Evolutionary conservation across 2,113 vertebrate genomes (phyloP).

Genomic region (Archocentrus centrarchus): DNA sequence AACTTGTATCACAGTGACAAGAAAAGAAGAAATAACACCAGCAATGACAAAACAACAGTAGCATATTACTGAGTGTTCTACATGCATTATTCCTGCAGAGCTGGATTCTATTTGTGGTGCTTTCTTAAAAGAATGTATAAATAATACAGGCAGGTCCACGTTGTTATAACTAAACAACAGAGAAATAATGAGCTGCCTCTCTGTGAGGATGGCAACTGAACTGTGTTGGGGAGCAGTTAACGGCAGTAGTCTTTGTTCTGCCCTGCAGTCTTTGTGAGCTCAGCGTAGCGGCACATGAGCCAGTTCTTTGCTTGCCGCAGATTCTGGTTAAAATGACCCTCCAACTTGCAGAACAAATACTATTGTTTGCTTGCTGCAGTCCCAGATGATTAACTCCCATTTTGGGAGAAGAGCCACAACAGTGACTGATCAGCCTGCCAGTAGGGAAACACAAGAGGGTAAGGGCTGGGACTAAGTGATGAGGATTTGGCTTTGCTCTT

Average conservation of each 20-base stretch:
- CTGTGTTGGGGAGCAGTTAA: background rate
- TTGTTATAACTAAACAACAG: conserved; percentile 2
- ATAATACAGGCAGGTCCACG: background rate
- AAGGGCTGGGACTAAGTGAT: background rate
- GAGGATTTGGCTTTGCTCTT: background rate
- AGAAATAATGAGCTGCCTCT: conserved; percentile 10
- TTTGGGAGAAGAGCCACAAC: background rate
- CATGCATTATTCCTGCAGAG: background rate
- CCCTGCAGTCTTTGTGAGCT: background rate
- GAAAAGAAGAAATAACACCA: background rate
- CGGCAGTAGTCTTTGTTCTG: background rate
- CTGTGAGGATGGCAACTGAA: background rate
- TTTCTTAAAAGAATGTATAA: conserved; percentile 6
- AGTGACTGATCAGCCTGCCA: background rate
- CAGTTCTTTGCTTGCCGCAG: background rate
- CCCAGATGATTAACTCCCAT: background rate
- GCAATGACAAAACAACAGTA: background rate
- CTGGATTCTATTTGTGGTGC: conserved; percentile 3
- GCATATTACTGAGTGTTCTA: background rate
- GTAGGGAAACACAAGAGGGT: background rate
- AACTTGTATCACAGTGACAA: background rate
- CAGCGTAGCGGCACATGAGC: background rate
- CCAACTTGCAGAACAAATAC: background rate
- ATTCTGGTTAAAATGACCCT: background rate
- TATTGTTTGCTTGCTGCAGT: background rate